These are phyloP conservation scores for Hemistola chrysoprasaria DNA, from an alignment of 2,888 invertebrate genomes.

Conservation along the genomic window DNA sequence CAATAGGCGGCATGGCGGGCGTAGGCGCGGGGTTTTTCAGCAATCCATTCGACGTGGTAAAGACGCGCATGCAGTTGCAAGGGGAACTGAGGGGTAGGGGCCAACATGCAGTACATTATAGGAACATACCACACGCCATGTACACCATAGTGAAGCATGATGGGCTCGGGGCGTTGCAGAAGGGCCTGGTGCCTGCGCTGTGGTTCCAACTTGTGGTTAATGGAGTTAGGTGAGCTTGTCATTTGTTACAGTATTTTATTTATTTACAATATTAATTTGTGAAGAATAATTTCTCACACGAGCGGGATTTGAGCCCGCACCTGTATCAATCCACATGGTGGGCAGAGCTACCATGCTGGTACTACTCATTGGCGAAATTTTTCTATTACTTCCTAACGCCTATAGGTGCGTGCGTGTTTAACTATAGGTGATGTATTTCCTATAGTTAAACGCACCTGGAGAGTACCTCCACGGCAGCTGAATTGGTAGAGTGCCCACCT, in stretches of 20 bases:
- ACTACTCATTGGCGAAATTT: too few species aligned
- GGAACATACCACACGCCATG: constrained; percentile 91
- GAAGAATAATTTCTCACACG: too few species aligned
- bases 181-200: constrained; percentile 91
- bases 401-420: too few species aligned
- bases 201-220: constrained; percentile 89
- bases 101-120: constrained; percentile 82
- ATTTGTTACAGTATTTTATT: background rate
- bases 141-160: constrained; percentile 88
- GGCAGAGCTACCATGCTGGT: too few species aligned
- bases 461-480: too few species aligned
- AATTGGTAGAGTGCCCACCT: too few species aligned
- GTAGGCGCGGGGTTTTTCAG: constrained; percentile 91
- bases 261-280: too few species aligned
- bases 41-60: constrained; percentile 94
- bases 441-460: too few species aligned
- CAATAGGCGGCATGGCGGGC: constrained; percentile 88
- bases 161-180: constrained; percentile 88
- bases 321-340: too few species aligned
- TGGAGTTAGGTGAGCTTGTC: constrained; percentile 78
- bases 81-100: constrained; percentile 88
- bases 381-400: too few species aligned
- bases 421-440: too few species aligned
- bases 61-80: constrained; percentile 94
- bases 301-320: too few species aligned